Evolutionary conservation across 2,113 vertebrate species (phyloP).

Genomic region (Paramormyrops kingsleyae): DNA sequence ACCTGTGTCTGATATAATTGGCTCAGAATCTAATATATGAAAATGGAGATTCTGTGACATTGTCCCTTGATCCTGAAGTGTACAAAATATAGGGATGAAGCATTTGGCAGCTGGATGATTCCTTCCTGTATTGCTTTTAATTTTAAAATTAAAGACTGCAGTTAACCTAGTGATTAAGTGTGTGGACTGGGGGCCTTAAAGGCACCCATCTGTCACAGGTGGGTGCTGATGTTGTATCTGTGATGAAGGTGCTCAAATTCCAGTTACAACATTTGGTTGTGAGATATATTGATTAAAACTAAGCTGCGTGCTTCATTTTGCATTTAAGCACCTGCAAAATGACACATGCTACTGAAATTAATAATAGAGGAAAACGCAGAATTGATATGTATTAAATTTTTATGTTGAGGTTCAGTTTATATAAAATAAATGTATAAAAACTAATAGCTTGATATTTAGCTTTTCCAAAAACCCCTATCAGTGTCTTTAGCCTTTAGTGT

Average conservation of each 20-base stretch:
- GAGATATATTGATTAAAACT: not conserved
- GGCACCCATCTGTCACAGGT: not conserved
- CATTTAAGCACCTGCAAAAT: not conserved
- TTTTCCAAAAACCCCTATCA: not conserved
- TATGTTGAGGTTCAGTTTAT: not conserved
- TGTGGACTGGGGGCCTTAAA: not conserved
- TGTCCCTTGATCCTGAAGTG: not conserved
- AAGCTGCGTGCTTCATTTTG: not conserved
- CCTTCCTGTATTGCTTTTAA: not conserved
- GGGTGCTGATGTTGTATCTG: not conserved
- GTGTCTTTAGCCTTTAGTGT: not conserved
- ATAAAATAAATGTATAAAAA: not conserved
- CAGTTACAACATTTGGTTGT: not conserved
- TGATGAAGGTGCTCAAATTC: not conserved
- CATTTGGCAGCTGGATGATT: not conserved
- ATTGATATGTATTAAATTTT: not conserved
- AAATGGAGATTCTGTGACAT: not conserved
- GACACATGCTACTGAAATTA: not conserved
- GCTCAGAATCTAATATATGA: not conserved
- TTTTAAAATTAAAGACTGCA: not conserved
- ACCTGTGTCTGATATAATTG: not conserved
- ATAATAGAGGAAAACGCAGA: not conserved
- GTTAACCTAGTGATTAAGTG: not conserved
- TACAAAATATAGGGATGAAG: not conserved
- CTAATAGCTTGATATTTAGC: not conserved